Conservation (phyloP, 53 echinoderm and acorn worm species). For the Mesocentrotus franciscanus region DNA sequence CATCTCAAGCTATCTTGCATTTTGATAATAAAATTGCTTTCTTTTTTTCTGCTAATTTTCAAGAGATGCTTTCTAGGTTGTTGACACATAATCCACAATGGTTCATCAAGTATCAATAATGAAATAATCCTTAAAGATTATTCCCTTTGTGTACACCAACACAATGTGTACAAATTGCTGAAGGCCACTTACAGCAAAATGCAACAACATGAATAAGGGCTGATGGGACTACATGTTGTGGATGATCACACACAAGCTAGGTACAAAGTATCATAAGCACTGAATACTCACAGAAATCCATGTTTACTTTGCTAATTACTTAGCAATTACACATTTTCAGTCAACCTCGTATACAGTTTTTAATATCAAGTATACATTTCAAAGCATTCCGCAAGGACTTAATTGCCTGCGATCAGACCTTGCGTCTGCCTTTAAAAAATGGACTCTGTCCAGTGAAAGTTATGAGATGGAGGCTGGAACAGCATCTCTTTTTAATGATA, state of each 20-base stretch:
- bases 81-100: neutral
- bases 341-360: neutral
- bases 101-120: neutral
- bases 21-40: neutral
- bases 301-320: neutral
- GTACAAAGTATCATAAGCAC: neutral
- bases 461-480: neutral
- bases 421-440: neutral
- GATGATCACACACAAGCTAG: neutral
- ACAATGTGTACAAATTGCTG: neutral
- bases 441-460: slow-evolving; percentile 28
- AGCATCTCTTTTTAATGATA: slow-evolving; percentile 33
- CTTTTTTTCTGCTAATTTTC: neutral
- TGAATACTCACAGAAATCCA: neutral
- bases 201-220: neutral
- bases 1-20: neutral
- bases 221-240: neutral
- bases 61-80: neutral
- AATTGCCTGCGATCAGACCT: neutral
- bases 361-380: neutral
- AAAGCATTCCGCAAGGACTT: neutral
- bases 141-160: neutral
- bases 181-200: neutral
- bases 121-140: neutral
- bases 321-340: neutral